Percentiles rank a stretch among this genome's conserved stretches.
phyloP scores from a whole-genome alignment of 2,113 vertebrate genomes.

The Sceloporus undulatus region DNA sequence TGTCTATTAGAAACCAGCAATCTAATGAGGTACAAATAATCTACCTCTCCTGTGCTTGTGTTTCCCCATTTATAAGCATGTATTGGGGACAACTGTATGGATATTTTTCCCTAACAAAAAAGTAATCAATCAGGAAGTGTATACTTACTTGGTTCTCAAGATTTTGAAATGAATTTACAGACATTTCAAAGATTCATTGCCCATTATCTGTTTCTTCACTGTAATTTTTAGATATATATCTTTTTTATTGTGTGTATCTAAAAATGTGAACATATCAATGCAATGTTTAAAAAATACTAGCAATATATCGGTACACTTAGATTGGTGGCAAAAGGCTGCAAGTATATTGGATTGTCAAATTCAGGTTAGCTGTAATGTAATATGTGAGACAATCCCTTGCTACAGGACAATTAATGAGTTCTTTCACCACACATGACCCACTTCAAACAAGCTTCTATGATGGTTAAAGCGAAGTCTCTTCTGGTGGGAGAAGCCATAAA shows the following conservation, averaged over 20 bases:
- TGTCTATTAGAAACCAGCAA: background rate
- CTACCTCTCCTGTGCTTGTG: background rate
- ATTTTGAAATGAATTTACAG: background rate
- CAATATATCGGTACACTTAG: background rate
- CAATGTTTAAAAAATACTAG: background rate
- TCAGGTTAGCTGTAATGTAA: background rate
- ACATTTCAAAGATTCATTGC: background rate
- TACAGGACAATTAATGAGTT: background rate
- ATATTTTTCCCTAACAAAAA: too few relatives aligned
- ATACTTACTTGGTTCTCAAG: too few relatives aligned
- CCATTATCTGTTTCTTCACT: background rate
- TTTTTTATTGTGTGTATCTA: background rate
- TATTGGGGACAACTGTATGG: background rate
- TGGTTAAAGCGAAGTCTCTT: conserved; percentile 6
- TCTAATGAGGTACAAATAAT: background rate
- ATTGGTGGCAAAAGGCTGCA: background rate
- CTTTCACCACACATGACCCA: background rate
- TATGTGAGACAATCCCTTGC: background rate
- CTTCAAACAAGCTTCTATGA: conserved; percentile 4
- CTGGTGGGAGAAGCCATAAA: conserved; percentile 8
- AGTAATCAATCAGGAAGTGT: too few relatives aligned
- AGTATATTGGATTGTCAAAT: background rate
- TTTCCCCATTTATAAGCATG: background rate
- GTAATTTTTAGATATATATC: background rate
- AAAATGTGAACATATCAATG: background rate